Base-by-base conservation (phyloP, 2,113 vertebrate species). In the Tachycineta bicolor region DNA sequence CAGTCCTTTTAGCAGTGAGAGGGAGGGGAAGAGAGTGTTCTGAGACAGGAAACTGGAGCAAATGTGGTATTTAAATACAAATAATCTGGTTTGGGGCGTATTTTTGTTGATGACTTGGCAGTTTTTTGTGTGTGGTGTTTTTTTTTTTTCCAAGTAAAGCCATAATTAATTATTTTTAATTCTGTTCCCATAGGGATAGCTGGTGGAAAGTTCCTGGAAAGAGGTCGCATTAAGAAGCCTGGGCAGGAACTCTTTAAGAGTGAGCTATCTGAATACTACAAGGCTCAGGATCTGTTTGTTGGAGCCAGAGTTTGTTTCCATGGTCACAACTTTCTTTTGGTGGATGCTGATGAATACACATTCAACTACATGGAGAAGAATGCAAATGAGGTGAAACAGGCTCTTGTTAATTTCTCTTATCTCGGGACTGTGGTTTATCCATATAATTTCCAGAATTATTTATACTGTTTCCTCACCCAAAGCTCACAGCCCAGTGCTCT, bases 351-450 rank as follows among this genome's bases (percentile, higher is more conserved):
- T 91, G 98, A 99, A 58, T 99, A 99, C 95, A 98, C 98, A 2
- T 97, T 99, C 73, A 98, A 86, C 69, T 99, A 99, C 95, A 99
- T 99, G 99, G 99, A 99, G 96, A 97, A 96, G 69, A 98, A 99
- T 96, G 87, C 97, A 65, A 96, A 99, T 87, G 98, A 98, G 98
- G 99, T 99, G 90, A 92, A 88, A 67, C 80, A 74, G 55, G 41
- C 83, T 97, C 67, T 60, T 90, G 10, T 69, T 92, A 47, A 77
- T 91, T 95, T 83, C 28, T 80, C 1, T 91, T 60, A 18, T 70
- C 52, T 81, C 76, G 81, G 44, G 46, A 41, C 53, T 85, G 58
- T 94, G 76, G 87, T 81, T 94, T 96, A 69, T 50, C 59, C 89
- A 9, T 59, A 8, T 58, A 26, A 90, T 82, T 89, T 96, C 96